A percentile compares a stretch with the other conserved stretches of the same genome.
Evolutionary conservation across 2,797 vertebrate genomes (phyloP).

Genomic region (Limosa lapponica): DNA sequence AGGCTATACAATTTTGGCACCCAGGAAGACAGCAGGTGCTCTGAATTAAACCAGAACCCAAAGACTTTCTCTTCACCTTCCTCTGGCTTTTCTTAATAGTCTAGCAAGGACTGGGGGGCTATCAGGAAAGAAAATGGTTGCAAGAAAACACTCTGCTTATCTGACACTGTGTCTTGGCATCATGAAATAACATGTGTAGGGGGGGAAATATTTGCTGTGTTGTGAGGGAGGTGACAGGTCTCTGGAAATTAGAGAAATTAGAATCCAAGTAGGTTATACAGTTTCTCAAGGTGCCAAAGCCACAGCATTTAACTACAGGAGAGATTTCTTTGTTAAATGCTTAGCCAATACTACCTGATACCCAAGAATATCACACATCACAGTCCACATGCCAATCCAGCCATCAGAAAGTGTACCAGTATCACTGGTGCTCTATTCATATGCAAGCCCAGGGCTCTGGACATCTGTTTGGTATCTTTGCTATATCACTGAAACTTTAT

Average conservation of each 20-base stretch:
- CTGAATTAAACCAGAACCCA: constrained; percentile 51
- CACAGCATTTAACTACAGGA: background rate
- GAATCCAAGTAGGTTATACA: background rate
- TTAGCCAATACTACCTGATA: background rate
- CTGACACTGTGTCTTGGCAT: background rate
- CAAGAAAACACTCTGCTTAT: background rate
- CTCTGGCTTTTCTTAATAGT: background rate
- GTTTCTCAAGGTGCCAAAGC: background rate
- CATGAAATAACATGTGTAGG: background rate
- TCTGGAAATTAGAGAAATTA: background rate
- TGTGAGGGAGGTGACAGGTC: background rate
- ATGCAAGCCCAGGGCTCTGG: background rate
- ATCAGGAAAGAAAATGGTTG: background rate
- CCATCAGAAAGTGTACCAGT: background rate
- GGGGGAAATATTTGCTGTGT: background rate
- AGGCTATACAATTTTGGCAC: constrained; percentile 55
- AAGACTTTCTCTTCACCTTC: constrained; percentile 31
- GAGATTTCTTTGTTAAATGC: background rate
- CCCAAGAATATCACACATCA: background rate
- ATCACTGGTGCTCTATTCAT: background rate
- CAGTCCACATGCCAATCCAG: background rate
- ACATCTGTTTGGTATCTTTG: background rate
- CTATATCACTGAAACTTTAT: background rate
- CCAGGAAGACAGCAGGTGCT: constrained; percentile 54
- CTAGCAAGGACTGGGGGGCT: background rate